Base-by-base conservation (phyloP, 2,113 vertebrate genomes). In the Aptenodytes forsteri region DNA sequence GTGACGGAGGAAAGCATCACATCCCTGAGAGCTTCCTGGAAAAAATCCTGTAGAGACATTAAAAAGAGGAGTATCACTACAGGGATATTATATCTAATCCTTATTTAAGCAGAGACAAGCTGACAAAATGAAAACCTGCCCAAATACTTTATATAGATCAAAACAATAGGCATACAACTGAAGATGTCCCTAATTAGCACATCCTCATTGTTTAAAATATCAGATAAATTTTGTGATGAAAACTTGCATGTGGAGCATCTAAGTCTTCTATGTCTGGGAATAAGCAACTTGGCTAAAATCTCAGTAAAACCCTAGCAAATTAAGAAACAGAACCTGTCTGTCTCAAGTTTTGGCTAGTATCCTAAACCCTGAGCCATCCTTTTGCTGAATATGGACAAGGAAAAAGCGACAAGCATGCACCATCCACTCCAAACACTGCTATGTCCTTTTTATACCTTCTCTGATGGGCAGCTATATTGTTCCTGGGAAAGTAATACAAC, bases 1-100 rank as follows among this genome's bases (percentile, higher is more conserved):
- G 98, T 99, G 99, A 16, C 99, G 98, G 58, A 99, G 99, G 93
- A 99, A 99, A 54, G 99, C 99, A 4, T 99, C 99, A 4, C 99
- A 99, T 64, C 99, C 99, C 98, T 99, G 99, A 70, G 99, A 99
- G 96, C 99, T 99, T 54, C 99, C 99, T 0, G 99, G 99, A 89
- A 99, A 99, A 97, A 99, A 99, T 2, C 99, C 99, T 99, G 97
- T 2, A 47, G 70, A 64, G 76, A 70, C 83, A 97, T 32, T 18
- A 22, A 84, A 13, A 42, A 80, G 36, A 88, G 64, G 27, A 80
- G 7, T 4, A n/a, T 93, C 62, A 66, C 40, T 27, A 10, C 1
- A 22, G 77, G 30, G 34, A 42, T 17, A 29, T 32, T 27, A 25
- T 1, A 52, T 12, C 82, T 23, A 8, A 23, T 7, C 61, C 27